A percentile compares a stretch with the other conserved stretches of the same genome.
Conservation (phyloP, 1,140 invertebrate species). For the Aleiodes sp. region DNA sequence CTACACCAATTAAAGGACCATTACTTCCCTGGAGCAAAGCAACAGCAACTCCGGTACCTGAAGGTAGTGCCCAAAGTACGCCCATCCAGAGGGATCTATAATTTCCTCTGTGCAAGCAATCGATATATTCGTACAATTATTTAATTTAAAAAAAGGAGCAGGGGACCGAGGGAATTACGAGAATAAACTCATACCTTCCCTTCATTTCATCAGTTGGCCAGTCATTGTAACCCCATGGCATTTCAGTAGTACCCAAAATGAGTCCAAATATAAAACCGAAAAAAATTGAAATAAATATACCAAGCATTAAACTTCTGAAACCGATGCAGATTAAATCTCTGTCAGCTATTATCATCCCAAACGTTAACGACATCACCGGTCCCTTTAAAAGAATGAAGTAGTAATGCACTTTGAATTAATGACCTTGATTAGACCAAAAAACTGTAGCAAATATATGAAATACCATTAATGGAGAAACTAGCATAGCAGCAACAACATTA, state of each 20-base stretch:
- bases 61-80: slow-evolving; percentile 76
- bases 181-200: slow-evolving; percentile 72
- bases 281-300: slow-evolving; percentile 76
- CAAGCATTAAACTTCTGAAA: slow-evolving; percentile 74
- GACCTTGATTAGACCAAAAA: not conserved
- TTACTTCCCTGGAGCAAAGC: slow-evolving; percentile 85
- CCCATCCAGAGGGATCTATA: slow-evolving; percentile 78
- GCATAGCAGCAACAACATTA: slow-evolving; percentile 86
- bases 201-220: slow-evolving; percentile 89
- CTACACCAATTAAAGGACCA: slow-evolving; percentile 87
- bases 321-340: slow-evolving; percentile 71
- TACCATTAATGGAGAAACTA: slow-evolving; percentile 87
- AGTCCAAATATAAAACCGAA: slow-evolving; percentile 85
- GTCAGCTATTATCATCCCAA: slow-evolving; percentile 83
- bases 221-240: slow-evolving; percentile 80
- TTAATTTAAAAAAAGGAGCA: too few relatives aligned
- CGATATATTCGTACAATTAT: too few relatives aligned
- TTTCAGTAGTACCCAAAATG: slow-evolving; percentile 75
- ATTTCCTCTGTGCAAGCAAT: slow-evolving; percentile 68
- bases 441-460: not conserved
- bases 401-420: too few relatives aligned
- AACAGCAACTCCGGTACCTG: slow-evolving; percentile 83
- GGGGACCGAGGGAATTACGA: too few relatives aligned
- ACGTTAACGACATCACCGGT: slow-evolving; percentile 86
- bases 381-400: slow-evolving; percentile 66